phyloP scores from a whole-genome alignment of 1,140 invertebrate species.

The Lepidurus apus region DNA sequence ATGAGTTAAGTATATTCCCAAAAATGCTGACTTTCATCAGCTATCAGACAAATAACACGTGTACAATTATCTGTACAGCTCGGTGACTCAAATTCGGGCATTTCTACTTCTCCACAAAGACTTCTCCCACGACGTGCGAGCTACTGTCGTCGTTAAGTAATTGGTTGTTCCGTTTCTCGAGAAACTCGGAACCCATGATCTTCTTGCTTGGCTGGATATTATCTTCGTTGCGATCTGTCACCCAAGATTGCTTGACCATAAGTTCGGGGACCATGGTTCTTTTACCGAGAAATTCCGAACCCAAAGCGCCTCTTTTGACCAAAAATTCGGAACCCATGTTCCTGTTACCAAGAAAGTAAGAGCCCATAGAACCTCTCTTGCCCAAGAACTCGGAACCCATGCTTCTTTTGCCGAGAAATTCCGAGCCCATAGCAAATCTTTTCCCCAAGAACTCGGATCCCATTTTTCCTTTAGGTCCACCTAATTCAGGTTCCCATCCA shows the following conservation, averaged over 20 bases:
- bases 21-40: no score
- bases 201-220: neutral
- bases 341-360: neutral
- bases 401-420: conserved; percentile 26
- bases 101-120: neutral
- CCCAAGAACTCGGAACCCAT: conserved; percentile 12
- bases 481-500: conserved; percentile 1
- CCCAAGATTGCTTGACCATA: neutral
- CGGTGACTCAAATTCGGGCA: neutral
- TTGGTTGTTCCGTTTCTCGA: neutral
- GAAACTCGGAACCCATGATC: neutral
- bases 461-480: neutral
- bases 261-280: neutral
- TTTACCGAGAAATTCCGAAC: conserved; percentile 31
- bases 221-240: neutral
- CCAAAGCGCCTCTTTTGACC: conserved; percentile 28
- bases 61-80: neutral
- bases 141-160: conserved; percentile 1
- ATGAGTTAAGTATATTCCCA: no score
- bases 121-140: neutral
- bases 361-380: neutral
- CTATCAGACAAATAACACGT: neutral
- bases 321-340: conserved; percentile 32
- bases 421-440: conserved; percentile 25
- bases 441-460: conserved; percentile 31